Evolutionary conservation across 2,113 vertebrate species (phyloP), one percentile per base, ranked within the genome.

Genomic region (Neopipo cinnamomea): DNA sequence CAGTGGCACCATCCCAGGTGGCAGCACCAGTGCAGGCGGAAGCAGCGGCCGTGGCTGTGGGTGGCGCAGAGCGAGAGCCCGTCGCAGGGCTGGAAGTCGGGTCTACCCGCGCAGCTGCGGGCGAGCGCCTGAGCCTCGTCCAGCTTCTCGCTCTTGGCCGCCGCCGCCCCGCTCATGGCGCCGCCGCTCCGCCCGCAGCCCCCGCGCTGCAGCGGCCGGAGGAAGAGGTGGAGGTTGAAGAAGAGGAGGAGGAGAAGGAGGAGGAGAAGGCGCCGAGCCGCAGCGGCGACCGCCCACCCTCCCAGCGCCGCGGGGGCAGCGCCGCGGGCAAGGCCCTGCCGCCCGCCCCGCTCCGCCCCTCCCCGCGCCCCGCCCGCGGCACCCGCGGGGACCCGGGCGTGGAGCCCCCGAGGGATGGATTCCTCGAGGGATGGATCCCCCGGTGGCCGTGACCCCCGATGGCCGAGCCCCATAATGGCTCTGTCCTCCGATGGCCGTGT

Each of bases 1-100:
- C 99, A 99, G 98, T 99, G 99, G 97, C 99, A 99, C 99, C 99
- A 99, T 96, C 99, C 99, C 95, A 99, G 98, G 98, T 99, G 99
- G 96, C 99, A 99, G 98, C 99, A 99, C 99, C 99, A 99, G 98
- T 99, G 99, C 96, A 99, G 99, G 97, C 99, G 99, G 98, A 99
- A 99, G 98, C 99, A 99, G 98, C 99, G 99, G 96, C 99, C 99
- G 84, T 99, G 99, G 98, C 99, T 99, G 98, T 99, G 99, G 61
- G 99, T 99, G 79, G 99, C 98, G 98, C 99, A 99, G 98, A 99
- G 99, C 96, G 99, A 99, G 88, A 99, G 98, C 95, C 99, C 99
- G 92, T 99, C 99, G 95, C 99, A 99, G 85, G 99, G 99, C 96
- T 99, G 98, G 97, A 99, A 99, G 98, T 99, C 99, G 89, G 99